phyloP scores from a whole-genome alignment of 1,140 invertebrate species.

The Hermatobates lingyangjiaoensis region DNA sequence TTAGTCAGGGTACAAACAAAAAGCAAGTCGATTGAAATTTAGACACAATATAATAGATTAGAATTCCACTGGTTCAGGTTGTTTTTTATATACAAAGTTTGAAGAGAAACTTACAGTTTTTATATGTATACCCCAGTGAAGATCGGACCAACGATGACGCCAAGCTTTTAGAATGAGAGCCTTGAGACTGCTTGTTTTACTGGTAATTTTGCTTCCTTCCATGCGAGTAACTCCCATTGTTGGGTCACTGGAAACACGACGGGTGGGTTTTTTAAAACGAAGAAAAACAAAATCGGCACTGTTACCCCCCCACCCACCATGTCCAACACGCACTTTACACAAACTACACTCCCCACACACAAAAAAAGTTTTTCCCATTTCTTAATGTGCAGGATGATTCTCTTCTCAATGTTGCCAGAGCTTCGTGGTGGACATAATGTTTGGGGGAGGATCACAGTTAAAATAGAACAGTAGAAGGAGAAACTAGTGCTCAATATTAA shows the following conservation, averaged over 20 bases:
- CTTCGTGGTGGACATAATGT: conserved; percentile 15
- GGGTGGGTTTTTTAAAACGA: too few species aligned
- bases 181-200: conserved; percentile 69
- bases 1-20: too few species aligned
- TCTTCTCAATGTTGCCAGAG: conserved; percentile 12
- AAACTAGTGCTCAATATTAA: too few species aligned
- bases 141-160: conserved; percentile 83
- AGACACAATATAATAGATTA: too few species aligned
- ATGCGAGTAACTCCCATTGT: conserved; percentile 16
- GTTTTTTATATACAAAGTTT: background rate
- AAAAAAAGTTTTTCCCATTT: too few species aligned
- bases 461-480: too few species aligned
- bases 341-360: too few species aligned
- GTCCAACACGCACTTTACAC: conserved; percentile 7
- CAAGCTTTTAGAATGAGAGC: conserved; percentile 70
- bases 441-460: too few species aligned
- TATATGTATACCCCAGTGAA: conserved; percentile 88
- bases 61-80: too few species aligned
- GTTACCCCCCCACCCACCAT: conserved; percentile 9
- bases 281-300: conserved; percentile 5
- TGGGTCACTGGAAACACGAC: too few species aligned
- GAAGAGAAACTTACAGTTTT: conserved; percentile 44
- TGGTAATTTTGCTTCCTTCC: conserved; percentile 43
- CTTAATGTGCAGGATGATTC: too few species aligned
- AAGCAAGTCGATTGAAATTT: too few species aligned